phyloP scores from a whole-genome alignment of 2,113 vertebrate genomes.

The Aegotheles bennettii region DNA sequence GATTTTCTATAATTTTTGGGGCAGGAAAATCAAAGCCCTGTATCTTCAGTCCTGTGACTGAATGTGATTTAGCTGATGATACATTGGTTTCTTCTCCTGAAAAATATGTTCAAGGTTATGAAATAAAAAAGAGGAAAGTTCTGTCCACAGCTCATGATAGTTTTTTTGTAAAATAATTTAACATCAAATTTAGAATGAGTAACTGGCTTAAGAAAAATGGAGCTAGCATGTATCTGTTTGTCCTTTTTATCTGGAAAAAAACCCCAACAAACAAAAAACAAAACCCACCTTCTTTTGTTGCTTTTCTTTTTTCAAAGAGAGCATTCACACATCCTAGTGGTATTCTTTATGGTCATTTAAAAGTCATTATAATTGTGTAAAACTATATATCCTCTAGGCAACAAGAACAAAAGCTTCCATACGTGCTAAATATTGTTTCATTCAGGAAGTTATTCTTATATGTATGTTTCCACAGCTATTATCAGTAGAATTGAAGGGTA shows the following conservation, averaged over 20 bases:
- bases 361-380: not conserved
- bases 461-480: constrained; percentile 82
- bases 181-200: constrained; percentile 10
- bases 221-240: not conserved
- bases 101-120: not conserved
- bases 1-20: not conserved
- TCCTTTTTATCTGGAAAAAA: not conserved
- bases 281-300: not conserved
- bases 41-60: not conserved
- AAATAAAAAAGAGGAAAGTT: not conserved
- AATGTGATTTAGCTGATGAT: not conserved
- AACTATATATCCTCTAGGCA: not conserved
- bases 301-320: not conserved
- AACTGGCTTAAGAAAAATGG: constrained; percentile 14
- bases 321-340: not conserved
- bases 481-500: constrained; percentile 71
- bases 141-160: not conserved
- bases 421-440: constrained; percentile 64
- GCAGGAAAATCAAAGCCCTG: not conserved
- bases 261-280: too few species aligned
- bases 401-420: constrained; percentile 42
- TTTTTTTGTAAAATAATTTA: not conserved
- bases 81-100: not conserved
- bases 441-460: constrained; percentile 83
- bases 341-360: not conserved